phyloP scores from a whole-genome alignment of 1,140 invertebrate genomes.

The Listronotus bonariensis region DNA sequence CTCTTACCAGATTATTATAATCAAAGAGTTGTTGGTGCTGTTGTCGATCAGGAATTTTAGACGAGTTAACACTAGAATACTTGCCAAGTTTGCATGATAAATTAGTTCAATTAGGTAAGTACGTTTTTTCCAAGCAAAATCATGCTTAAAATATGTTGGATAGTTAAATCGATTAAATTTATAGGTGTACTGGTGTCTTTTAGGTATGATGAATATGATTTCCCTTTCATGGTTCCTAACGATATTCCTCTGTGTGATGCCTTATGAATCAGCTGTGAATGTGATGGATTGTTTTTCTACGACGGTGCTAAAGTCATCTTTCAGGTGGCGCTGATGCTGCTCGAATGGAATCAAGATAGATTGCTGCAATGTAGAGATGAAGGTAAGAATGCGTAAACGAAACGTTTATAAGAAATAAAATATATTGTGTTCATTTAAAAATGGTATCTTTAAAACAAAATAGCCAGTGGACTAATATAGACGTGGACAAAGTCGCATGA shows the following conservation, averaged over 20 bases:
- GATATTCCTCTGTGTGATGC: conserved; percentile 95
- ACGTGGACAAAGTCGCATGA: no score
- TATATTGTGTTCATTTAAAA: no score
- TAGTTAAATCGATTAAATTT: no score
- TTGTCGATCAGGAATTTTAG: conserved; percentile 87
- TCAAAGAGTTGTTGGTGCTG: conserved; percentile 91
- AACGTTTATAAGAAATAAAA: no score
- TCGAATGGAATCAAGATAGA: conserved; percentile 86
- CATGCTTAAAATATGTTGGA: no score
- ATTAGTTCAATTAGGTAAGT: conserved; percentile 70
- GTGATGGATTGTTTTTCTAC: conserved; percentile 99
- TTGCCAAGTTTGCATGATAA: conserved; percentile 85
- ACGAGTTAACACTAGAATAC: conserved; percentile 86
- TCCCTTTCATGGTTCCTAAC: conserved; percentile 98
- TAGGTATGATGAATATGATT: conserved; percentile 92
- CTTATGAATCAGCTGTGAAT: conserved; percentile 94
- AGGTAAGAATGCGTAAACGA: conserved; percentile 52
- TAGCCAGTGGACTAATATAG: no score
- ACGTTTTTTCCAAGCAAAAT: no score
- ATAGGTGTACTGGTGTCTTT: background rate
- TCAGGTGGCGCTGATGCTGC: conserved; percentile 87
- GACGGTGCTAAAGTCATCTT: conserved; percentile 98
- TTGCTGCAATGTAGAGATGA: conserved; percentile 89
- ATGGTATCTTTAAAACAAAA: no score
- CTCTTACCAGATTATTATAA: conserved; percentile 98